A percentile compares a stretch with the other conserved stretches of the same genome.
These are phyloP conservation scores for Sipha maydis DNA, from an alignment of 2,888 invertebrate species.

Conservation along the genomic window DNA sequence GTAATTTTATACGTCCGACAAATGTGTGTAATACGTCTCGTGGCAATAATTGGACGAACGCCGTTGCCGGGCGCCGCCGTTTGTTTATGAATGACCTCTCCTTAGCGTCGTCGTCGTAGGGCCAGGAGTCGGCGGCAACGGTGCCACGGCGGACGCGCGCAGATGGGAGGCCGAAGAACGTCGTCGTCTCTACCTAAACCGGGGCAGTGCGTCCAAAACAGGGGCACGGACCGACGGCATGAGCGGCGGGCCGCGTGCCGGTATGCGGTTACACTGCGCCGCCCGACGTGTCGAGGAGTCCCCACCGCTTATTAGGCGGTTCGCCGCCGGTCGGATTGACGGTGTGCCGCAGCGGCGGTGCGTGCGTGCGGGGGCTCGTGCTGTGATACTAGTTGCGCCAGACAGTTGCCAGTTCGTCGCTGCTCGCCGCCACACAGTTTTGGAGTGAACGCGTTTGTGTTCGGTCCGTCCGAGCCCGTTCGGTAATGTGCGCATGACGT, in stretches of 20 bases:
- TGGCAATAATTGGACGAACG: slow-evolving; percentile 17
- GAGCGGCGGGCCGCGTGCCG: slow-evolving; percentile 6
- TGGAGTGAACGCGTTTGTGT: slow-evolving; percentile 51
- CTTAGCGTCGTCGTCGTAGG: slow-evolving; percentile 1
- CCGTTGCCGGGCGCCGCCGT: slow-evolving; percentile 16
- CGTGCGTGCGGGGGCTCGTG: slow-evolving; percentile 26
- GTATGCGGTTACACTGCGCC: slow-evolving; percentile 54
- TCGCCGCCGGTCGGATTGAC: not conserved
- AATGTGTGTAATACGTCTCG: not conserved
- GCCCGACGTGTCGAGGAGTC: slow-evolving; percentile 19
- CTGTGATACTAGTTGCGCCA: slow-evolving; percentile 43
- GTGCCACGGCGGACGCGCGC: not conserved
- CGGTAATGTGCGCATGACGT: slow-evolving; percentile 52
- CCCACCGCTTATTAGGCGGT: slow-evolving; percentile 9
- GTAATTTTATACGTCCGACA: slow-evolving; percentile 27
- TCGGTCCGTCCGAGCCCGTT: slow-evolving; percentile 48
- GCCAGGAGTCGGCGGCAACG: not conserved
- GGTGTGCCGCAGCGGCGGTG: not conserved
- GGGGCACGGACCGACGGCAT: not conserved
- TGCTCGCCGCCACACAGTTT: slow-evolving; percentile 7
- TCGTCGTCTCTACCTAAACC: not conserved
- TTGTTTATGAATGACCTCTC: slow-evolving; percentile 59
- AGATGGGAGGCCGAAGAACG: not conserved
- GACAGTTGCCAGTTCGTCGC: not conserved
- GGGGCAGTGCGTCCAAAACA: slow-evolving; percentile 47